A percentile compares a stretch with the other conserved stretches of the same genome.
Conservation (phyloP, 2,113 vertebrate species). For the Probosciger aterrimus region DNA sequence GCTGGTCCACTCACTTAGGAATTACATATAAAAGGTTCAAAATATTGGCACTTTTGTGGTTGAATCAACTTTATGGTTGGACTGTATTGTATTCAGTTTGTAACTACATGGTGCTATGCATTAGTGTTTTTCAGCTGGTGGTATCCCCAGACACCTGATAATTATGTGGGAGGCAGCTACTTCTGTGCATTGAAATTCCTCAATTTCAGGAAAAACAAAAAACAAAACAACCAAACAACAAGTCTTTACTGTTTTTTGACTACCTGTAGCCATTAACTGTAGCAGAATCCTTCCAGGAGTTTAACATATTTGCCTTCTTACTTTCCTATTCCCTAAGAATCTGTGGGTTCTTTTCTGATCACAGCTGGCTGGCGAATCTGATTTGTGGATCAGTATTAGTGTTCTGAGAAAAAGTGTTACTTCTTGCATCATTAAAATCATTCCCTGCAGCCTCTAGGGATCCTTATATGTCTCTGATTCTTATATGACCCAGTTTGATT, state of each 20-base stretch:
- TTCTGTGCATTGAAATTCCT: not conserved
- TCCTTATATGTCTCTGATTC: not conserved
- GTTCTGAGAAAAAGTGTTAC: not conserved
- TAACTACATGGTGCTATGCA: rapidly evolving
- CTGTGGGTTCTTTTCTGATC: not conserved
- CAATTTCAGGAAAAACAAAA: not conserved
- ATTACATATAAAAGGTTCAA: not conserved
- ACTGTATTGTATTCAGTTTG: not conserved
- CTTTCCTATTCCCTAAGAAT: not conserved
- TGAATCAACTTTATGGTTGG: not conserved
- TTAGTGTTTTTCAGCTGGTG: not conserved
- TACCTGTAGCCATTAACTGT: not conserved
- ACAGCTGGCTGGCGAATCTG: not conserved
- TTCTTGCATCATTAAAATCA: not conserved
- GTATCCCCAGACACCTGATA: not conserved
- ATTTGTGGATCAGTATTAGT: not conserved
- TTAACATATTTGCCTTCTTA: not conserved
- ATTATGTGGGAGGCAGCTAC: not conserved
- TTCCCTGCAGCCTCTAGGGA: not conserved
- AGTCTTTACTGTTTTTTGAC: not conserved
- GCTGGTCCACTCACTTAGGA: not conserved
- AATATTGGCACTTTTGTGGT: not conserved
- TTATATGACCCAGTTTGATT: not conserved
- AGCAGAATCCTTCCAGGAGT: not conserved
- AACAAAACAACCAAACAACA: not conserved